Conservation (phyloP, 2,888 invertebrate species). For the Ophion slaviceki region DNA sequence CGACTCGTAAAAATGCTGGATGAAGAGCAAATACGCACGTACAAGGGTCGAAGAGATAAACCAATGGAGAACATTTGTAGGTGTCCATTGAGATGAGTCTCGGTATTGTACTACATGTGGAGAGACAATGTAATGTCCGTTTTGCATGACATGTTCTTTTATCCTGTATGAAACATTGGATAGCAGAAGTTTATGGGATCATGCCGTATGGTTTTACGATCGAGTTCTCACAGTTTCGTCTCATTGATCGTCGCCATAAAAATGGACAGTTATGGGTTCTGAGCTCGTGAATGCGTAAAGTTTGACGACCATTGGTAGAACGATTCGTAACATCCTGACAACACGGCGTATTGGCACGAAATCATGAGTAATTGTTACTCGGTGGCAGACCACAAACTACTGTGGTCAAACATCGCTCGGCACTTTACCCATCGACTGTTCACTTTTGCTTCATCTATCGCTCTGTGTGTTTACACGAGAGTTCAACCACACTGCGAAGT, state of each 20-base stretch:
- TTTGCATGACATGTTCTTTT: not conserved
- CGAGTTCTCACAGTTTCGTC: not conserved
- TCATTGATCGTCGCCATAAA: not conserved
- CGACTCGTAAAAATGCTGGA: not conserved
- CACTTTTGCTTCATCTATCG: conserved; percentile 24
- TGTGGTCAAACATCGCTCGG: conserved; percentile 11
- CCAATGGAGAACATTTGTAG: not conserved
- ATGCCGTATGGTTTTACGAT: not conserved
- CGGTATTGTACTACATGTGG: not conserved
- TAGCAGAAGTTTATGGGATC: not conserved
- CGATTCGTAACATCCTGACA: not conserved
- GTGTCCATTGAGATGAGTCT: not conserved
- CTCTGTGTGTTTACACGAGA: conserved; percentile 17
- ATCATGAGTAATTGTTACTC: conserved; percentile 9
- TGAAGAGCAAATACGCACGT: not conserved
- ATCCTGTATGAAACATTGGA: not conserved
- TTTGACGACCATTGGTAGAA: not conserved
- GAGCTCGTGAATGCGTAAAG: not conserved
- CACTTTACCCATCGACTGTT: conserved; percentile 18
- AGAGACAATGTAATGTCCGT: not conserved
- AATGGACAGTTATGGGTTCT: not conserved
- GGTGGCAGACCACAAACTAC: conserved; percentile 18
- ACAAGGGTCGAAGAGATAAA: not conserved
- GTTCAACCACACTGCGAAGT: conserved; percentile 28
- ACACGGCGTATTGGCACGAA: not conserved